Evolutionary conservation across 2,797 vertebrate species (phyloP), one percentile per base, ranked within the genome.

Genomic region (Hylomyscus alleni): DNA sequence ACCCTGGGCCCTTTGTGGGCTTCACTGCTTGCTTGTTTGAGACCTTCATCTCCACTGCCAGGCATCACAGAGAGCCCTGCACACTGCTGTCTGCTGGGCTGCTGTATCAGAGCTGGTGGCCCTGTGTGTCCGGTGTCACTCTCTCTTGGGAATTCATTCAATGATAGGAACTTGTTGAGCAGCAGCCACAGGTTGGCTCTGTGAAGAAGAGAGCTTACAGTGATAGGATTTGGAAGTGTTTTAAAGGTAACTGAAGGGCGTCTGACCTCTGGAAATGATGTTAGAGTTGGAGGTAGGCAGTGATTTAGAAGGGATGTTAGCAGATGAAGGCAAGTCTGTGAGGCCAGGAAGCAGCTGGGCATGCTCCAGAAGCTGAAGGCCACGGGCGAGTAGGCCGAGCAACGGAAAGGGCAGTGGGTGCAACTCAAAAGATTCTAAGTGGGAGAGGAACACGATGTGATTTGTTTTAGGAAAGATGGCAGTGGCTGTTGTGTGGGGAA

Each of bases 221-320:
- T 31, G 22, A 19, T 19, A 14, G 0, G 0, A 2, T 20, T 15
- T 3, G 10, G 5, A 22, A 31, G 34, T 9, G 6, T 50, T 54
- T 14, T 1, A 13, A 58, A 26, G 75, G 10, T 31, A 10, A 67
- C 72, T n/a, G 6, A 13, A 26, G 6, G 37, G 11, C 54, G 31
- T 6, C 29, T 1, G 6, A 6, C 4, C 37, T 81, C 69, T 52
- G 26, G 12, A 8, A 56, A 6, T 31, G 10, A 54, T 0, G 9
- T 4, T 24, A 19, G 40, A 47, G 40, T n/a, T 7, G 83, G 90
- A 37, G 40, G 44, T 19, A n/a, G 26, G 37, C 13, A 24, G 8
- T 29, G 34, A 22, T 20, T 3, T 26, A 37, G 65, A 67, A 76
- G 44, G 88, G 7, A 17, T 62, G 44, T 8, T 6, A 60, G 89